Evolutionary conservation across 2,888 invertebrate species (phyloP), one percentile per base, ranked within the genome.

Genomic region (Formica aserva): DNA sequence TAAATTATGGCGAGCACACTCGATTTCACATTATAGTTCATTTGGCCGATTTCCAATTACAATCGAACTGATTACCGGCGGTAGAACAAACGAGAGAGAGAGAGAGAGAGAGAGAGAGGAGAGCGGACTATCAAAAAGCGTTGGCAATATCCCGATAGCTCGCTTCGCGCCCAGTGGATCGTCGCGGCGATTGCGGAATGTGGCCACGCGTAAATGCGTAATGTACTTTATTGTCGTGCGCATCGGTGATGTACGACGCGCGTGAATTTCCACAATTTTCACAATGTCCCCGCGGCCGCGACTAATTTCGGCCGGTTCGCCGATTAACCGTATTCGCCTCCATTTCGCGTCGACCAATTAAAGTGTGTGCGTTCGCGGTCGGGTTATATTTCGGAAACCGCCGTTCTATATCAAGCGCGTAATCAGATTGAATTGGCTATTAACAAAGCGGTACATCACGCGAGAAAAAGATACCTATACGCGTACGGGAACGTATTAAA

Each of bases 1-100:
- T 84, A 84, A 88, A 90, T 90, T 89, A 89, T 82, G 76, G 87
- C 87, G 71, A 84, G 82, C 74, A 83, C 84, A 84, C 84, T 88
- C 86, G 87, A 87, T 89, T 83, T 85, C 85, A 82, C 85, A 89
- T 91, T 91, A 91, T 89, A 90, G 92, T 92, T 92, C 92, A 91
- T 92, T 92, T 92, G 92, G 92, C 92, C 85, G 88, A 90, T 90
- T 92, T 91, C 92, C 93, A 92, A 92, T 93, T 91, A 92, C 90
- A 91, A 92, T 92, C 90, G 88, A 90, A 91, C 90, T 89, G 92
- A 92, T 93, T 92, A 92, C 88, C 86, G 80, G 62, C 69, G 74
- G 32, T 22, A 45, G 9, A 11, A 15, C 29, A 29, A 22, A 15
- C 41, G 3, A 8, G n/a, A n/a, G n/a, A n/a, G n/a, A n/a, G n/a